A percentile compares a stretch with the other conserved stretches of the same genome.
Evolutionary conservation across 23 tunicate species (phyloP).

Genomic region (Phallusia fumigata): DNA sequence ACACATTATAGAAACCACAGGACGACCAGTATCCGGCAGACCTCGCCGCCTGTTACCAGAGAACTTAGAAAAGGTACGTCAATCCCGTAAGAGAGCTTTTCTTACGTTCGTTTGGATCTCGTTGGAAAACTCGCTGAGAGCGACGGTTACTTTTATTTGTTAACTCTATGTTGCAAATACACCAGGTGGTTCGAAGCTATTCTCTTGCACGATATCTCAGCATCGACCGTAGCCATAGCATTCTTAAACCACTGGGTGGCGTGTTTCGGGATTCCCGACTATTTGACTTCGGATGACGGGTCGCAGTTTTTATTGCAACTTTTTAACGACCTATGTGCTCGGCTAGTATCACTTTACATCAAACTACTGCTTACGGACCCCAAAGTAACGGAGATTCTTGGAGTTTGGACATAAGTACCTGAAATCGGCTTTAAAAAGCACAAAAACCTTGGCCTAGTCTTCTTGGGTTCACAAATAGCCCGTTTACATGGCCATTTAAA

Average conservation of each 20-base stretch:
- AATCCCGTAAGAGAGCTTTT: not conserved
- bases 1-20: not conserved
- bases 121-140: conserved; percentile 1
- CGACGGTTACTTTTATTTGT: not conserved
- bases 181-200: conserved; percentile 11
- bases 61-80: not conserved
- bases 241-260: not conserved
- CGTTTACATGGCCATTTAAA: too few species aligned
- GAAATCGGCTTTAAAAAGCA: conserved; percentile 1
- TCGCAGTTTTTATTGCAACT: not conserved
- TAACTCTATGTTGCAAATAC: not conserved
- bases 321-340: not conserved
- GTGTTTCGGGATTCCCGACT: not conserved
- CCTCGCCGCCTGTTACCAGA: not conserved
- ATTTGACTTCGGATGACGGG: not conserved
- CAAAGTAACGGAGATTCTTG: not conserved
- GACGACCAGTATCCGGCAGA: not conserved
- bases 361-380: conserved; percentile 13
- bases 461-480: not conserved
- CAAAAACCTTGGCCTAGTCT: not conserved
- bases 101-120: not conserved
- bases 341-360: not conserved
- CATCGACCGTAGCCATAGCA: not conserved
- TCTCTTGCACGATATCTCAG: not conserved
- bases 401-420: not conserved